Base-by-base conservation (phyloP, 2,113 vertebrate species). In the Amphiprion ocellaris region DNA sequence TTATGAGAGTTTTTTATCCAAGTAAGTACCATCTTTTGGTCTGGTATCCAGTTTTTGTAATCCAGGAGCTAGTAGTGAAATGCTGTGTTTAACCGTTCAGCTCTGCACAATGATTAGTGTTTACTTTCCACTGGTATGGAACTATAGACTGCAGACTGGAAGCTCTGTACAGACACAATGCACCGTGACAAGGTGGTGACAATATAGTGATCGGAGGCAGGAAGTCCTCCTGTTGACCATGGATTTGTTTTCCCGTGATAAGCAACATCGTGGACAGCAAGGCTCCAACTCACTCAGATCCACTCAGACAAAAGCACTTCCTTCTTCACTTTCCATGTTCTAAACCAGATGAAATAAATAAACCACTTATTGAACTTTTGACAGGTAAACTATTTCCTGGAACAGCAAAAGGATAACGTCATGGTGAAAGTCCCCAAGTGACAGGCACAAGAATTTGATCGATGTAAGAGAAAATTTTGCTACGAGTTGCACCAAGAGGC, bases 221-320 rank as follows among this genome's bases (percentile, higher is more conserved):
- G 82, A 84, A 80, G 67, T 75, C n/a, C 41, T 17, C 0, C 58
- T 12, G 1, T 41, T 30, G 21, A 12, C 53, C 11, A 8, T 54
- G 23, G 53, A 66, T 74, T 44, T 67, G 4, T 64, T 52, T 87
- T 90, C 84, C 84, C 69, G 53, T 69, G 60, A 77, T 74, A 82
- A 77, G 44, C 49, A 9, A 23, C 1, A 41, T 19, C 65, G 58
- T 30, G 1, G 24, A 52, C 21, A n/a, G 16, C 3, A 33, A 21
- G 55, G 30, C 33, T 62, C 52, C 54, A 30, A 3, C 12, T 26
- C 1, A 21, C 4, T 59, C 39, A 33, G 47, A 44, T 37, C 23
- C 68, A 71, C 39, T 54, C 15, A 47, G 14, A 59, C 6, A 76
- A 39, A 39, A 10, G 3, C 9, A 37, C 44, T 74, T 64, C n/a